phyloP scores from a whole-genome alignment of 2,113 vertebrate species.

The Epinephelus fuscoguttatus region DNA sequence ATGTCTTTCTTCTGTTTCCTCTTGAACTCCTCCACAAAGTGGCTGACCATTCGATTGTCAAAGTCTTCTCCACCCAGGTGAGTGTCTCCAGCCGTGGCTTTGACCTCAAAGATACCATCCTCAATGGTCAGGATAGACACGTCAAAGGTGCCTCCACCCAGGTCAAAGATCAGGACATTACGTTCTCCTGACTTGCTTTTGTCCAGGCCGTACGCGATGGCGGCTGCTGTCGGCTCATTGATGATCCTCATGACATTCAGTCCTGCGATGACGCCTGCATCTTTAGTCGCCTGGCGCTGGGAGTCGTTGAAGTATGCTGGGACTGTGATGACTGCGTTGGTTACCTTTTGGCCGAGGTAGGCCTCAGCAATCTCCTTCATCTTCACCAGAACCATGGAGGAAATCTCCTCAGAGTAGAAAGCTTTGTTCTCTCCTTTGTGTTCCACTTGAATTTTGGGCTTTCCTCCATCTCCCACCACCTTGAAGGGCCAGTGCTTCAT shows the following conservation, averaged over 20 bases:
- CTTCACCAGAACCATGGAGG: conserved; percentile 74
- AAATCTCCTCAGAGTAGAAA: conserved; percentile 80
- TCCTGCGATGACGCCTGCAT: conserved; percentile 91
- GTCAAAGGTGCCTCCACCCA: conserved; percentile 94
- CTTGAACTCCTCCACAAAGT: too few relatives aligned
- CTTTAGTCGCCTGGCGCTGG: conserved; percentile 82
- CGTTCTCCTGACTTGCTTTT: conserved; percentile 88
- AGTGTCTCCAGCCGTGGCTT: conserved; percentile 91
- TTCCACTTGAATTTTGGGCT: conserved; percentile 76
- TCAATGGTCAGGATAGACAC: conserved; percentile 93
- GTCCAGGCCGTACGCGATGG: conserved; percentile 94
- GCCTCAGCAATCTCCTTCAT: conserved; percentile 74
- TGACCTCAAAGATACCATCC: conserved; percentile 92
- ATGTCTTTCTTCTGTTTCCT: too few relatives aligned
- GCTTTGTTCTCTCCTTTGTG: conserved; percentile 78
- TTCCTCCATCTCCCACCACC: conserved; percentile 74
- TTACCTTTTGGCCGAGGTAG: conserved; percentile 83
- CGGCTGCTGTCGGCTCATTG: conserved; percentile 92
- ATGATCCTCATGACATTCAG: conserved; percentile 81
- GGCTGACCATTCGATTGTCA: conserved; percentile 90
- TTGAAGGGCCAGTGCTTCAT: conserved; percentile 82
- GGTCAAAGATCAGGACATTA: conserved; percentile 92
- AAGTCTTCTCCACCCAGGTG: conserved; percentile 93
- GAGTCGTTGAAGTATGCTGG: conserved; percentile 79
- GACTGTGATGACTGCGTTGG: conserved; percentile 92